Evolutionary conservation across 2,888 invertebrate species (phyloP).

Genomic region (Campoplex capitator): DNA sequence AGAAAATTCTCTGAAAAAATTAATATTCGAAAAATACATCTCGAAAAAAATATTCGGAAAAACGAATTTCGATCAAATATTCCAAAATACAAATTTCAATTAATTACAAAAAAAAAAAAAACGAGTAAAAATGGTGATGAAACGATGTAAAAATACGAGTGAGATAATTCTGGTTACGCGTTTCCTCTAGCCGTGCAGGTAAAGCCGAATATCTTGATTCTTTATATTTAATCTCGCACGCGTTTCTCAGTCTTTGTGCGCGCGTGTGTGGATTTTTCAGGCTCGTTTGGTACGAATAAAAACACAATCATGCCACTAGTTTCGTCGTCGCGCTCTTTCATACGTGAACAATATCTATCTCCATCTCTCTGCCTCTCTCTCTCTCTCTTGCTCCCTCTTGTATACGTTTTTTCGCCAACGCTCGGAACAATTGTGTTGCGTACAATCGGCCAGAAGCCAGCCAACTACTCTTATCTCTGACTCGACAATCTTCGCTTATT

Average conservation of each 20-base stretch:
- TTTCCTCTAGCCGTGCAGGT: background rate
- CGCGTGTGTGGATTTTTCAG: background rate
- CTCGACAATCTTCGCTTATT: background rate
- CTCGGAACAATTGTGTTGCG: constrained; percentile 22
- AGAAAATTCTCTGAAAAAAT: background rate
- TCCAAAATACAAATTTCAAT: background rate
- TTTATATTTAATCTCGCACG: background rate
- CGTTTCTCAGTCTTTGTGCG: background rate
- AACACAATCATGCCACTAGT: constrained; percentile 42
- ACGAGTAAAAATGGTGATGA: background rate
- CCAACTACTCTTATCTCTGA: constrained; percentile 8
- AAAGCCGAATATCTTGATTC: background rate
- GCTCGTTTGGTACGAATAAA: constrained; percentile 34
- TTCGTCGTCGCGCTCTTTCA: constrained; percentile 52
- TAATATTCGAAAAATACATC: background rate
- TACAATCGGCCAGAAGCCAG: constrained; percentile 16
- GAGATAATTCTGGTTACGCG: constrained; percentile 14
- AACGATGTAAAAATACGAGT: background rate
- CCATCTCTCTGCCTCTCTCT: constrained; percentile 1
- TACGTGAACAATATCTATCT: constrained; percentile 33
- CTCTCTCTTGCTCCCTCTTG: constrained; percentile 14
- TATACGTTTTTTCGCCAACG: constrained; percentile 6
- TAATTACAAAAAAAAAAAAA: too few relatives aligned
- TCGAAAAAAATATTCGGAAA: background rate
- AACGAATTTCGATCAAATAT: background rate